Evolutionary conservation across 2,113 vertebrate species (phyloP).

Genomic region (Taurulus bubalis): DNA sequence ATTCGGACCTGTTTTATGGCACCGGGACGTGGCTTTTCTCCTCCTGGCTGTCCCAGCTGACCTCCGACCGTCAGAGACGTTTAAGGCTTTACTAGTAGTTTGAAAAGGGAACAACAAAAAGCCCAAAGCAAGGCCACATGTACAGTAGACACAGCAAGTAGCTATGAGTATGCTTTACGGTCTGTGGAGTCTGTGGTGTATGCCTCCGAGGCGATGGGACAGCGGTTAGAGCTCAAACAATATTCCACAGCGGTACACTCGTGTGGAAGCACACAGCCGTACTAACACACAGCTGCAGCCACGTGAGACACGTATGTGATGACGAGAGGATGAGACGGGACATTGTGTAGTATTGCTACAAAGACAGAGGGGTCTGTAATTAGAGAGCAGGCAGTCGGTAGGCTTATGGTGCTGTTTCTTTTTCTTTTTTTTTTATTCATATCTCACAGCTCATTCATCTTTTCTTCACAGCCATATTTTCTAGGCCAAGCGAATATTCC

Average conservation of each 20-base stretch:
- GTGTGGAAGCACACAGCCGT: neutral
- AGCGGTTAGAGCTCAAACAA: neutral
- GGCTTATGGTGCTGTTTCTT: slow-evolving; percentile 44
- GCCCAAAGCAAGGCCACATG: slow-evolving; percentile 1
- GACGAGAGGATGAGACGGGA: slow-evolving; percentile 36
- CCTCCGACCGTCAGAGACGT: slow-evolving; percentile 19
- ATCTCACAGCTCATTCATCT: slow-evolving; percentile 76
- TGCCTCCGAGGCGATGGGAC: slow-evolving; percentile 16
- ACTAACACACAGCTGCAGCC: slow-evolving; percentile 10
- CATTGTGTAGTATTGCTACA: slow-evolving; percentile 23
- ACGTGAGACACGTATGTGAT: slow-evolving; percentile 17
- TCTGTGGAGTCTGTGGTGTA: slow-evolving; percentile 18
- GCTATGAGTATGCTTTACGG: slow-evolving; percentile 28
- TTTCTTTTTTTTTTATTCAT: slow-evolving; percentile 47
- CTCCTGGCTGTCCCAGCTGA: slow-evolving; percentile 24
- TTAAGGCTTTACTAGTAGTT: slow-evolving; percentile 20
- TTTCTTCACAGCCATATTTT: slow-evolving; percentile 79
- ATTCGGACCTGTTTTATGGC: slow-evolving; percentile 42
- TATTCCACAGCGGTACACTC: slow-evolving; percentile 14
- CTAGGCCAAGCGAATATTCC: slow-evolving; percentile 79
- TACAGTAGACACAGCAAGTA: slow-evolving; percentile 18
- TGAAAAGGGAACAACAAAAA: slow-evolving; percentile 26
- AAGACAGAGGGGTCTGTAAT: slow-evolving; percentile 44
- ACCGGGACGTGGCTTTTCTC: neutral
- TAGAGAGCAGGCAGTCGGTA: slow-evolving; percentile 51